These are phyloP conservation scores for Enoplosus armatus DNA, from an alignment of 2,797 vertebrate species.

Conservation along the genomic window DNA sequence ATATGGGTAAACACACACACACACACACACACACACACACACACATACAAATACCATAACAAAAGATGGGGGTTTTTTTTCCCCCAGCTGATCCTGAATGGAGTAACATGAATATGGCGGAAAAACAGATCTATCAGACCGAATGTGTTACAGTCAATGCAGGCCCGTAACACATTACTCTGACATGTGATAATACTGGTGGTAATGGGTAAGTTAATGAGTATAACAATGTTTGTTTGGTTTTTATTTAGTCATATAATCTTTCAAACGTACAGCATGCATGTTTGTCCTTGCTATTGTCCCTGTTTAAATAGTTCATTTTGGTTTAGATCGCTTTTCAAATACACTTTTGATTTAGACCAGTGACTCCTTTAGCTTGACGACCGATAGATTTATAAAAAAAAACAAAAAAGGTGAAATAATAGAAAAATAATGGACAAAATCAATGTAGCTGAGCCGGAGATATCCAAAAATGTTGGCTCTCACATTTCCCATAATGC, in stretches of 20 bases:
- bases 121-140: background rate
- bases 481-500: background rate
- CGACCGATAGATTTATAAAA: no score
- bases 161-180: background rate
- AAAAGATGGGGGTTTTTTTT: conserved; percentile 1
- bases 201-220: background rate
- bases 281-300: background rate
- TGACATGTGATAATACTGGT: background rate
- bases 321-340: background rate
- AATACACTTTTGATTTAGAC: no score
- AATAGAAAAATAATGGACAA: background rate
- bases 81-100: background rate
- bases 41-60: background rate
- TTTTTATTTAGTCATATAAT: background rate
- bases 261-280: background rate
- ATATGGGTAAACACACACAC: conserved; percentile 5
- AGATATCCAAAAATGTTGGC: background rate
- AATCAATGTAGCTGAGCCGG: background rate
- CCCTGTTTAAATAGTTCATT: background rate
- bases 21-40: background rate
- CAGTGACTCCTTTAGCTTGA: no score
- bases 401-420: no score
- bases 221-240: no score
- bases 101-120: background rate
- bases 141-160: background rate